These are phyloP conservation scores for Peromyscus attwateri DNA, from an alignment of 2,797 vertebrate species.

Conservation along the genomic window DNA sequence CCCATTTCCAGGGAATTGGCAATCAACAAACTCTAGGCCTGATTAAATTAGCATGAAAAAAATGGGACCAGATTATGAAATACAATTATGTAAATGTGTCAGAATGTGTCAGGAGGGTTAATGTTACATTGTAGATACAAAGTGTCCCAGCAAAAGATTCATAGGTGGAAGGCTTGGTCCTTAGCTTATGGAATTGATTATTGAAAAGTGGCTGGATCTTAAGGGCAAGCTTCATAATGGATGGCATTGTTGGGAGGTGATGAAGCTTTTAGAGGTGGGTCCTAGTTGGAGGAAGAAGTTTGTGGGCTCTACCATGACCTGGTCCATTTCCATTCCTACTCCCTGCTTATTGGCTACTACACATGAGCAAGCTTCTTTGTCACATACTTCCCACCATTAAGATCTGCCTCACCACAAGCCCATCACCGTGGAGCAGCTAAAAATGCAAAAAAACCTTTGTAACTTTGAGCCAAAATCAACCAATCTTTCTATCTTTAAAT, in stretches of 20 bases:
- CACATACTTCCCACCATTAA: neutral
- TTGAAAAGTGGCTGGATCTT: neutral
- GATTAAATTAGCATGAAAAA: constrained; percentile 12
- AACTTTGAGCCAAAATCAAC: neutral
- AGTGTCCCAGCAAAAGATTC: neutral
- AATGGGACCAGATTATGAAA: neutral
- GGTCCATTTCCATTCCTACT: neutral
- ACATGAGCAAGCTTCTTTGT: neutral
- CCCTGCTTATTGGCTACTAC: neutral
- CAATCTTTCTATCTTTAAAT: neutral
- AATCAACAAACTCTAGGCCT: neutral
- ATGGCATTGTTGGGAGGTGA: neutral
- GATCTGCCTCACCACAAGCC: neutral
- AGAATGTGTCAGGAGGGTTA: neutral
- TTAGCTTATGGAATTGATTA: neutral
- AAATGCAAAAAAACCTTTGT: neutral
- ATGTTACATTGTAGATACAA: neutral
- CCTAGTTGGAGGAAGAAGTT: neutral
- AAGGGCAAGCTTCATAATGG: neutral
- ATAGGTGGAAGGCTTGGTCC: neutral
- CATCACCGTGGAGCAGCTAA: neutral
- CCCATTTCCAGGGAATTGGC: neutral
- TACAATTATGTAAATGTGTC: neutral
- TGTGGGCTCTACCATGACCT: neutral
- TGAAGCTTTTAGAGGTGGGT: neutral